Evolutionary conservation across 2,797 vertebrate genomes (phyloP).

Genomic region (Lepus oiostolus): DNA sequence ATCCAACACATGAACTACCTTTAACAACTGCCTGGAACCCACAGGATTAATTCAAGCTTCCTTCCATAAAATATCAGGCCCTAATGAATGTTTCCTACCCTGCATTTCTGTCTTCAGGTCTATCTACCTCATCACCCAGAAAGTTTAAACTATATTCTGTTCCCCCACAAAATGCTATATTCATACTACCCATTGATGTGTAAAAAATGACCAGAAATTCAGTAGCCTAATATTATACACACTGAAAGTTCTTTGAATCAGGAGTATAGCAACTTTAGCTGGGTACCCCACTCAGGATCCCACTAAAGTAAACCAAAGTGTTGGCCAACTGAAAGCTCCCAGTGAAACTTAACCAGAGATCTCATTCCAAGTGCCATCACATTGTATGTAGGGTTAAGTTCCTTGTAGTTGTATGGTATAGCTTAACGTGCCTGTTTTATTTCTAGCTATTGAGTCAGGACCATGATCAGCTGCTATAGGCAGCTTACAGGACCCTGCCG

Average conservation of each 20-base stretch:
- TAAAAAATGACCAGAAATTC: not conserved
- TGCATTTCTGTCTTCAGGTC: not conserved
- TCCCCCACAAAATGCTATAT: not conserved
- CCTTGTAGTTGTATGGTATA: not conserved
- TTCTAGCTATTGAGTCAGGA: not conserved
- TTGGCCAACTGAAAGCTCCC: not conserved
- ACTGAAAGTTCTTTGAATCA: not conserved
- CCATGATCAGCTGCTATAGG: not conserved
- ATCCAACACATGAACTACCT: not conserved
- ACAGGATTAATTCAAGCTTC: not conserved
- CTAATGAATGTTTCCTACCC: not conserved
- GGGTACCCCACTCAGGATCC: not conserved
- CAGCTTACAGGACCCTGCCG: not conserved
- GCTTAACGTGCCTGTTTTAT: not conserved
- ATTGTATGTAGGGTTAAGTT: not conserved
- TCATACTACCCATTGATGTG: not conserved
- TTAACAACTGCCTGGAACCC: not conserved
- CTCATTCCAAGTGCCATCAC: not conserved
- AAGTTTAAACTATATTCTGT: not conserved
- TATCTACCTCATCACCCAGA: not conserved
- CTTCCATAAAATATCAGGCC: not conserved
- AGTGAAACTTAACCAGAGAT: not conserved
- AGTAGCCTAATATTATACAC: not conserved
- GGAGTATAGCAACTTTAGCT: not conserved
- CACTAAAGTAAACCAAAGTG: not conserved